Conservation (phyloP, 2,113 vertebrate genomes). For the Anser brachyrhynchus region DNA sequence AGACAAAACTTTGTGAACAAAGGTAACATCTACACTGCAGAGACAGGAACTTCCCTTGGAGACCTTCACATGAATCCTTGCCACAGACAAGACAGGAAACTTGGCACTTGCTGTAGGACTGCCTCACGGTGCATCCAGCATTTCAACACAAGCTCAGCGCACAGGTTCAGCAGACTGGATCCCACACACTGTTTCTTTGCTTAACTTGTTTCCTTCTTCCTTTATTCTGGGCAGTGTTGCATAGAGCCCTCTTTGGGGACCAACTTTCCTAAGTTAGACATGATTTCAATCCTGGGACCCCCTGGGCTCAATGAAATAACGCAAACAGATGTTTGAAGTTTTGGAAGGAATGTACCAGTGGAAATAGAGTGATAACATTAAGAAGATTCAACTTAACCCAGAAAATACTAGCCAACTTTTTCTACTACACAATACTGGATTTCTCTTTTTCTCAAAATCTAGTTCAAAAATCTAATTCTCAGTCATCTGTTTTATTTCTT, state of each 20-base stretch:
- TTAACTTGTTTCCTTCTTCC: neutral
- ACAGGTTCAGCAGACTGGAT: neutral
- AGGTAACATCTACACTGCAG: neutral
- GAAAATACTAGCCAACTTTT: neutral
- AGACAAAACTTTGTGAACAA: neutral
- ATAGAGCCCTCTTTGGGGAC: slow-evolving; percentile 35
- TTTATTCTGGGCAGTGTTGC: slow-evolving; percentile 4
- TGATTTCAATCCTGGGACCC: slow-evolving; percentile 34
- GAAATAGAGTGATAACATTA: slow-evolving; percentile 30
- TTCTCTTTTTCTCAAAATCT: neutral
- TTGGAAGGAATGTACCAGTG: slow-evolving; percentile 12
- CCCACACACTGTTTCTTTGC: neutral
- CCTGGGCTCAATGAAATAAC: slow-evolving; percentile 48
- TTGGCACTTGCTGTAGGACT: neutral
- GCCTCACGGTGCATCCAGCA: neutral
- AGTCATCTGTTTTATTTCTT: neutral
- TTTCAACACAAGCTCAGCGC: neutral
- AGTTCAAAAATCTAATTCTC: neutral
- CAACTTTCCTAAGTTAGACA: slow-evolving; percentile 8
- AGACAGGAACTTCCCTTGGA: neutral
- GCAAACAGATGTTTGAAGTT: slow-evolving; percentile 68
- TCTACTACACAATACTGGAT: neutral
- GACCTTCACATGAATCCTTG: neutral
- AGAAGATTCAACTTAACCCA: slow-evolving; percentile 10
- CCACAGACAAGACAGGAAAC: neutral